Conservation (phyloP, 2,888 invertebrate genomes). For the Syrphus vitripennis region DNA sequence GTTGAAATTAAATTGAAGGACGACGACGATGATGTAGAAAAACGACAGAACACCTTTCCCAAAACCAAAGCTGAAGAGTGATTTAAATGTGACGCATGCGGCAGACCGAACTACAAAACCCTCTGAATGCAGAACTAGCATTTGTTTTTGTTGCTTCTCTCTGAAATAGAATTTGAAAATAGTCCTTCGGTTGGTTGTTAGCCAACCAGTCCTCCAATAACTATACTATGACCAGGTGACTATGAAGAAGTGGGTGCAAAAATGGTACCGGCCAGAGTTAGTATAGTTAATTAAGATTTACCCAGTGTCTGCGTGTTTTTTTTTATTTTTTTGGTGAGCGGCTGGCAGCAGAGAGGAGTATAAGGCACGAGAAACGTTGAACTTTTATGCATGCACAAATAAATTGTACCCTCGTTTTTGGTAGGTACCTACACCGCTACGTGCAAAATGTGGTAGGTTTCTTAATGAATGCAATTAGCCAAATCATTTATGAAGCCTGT, state of each 20-base stretch:
- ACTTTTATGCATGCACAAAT: constrained; percentile 46
- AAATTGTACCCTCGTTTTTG: constrained; percentile 15
- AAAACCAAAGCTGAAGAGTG: constrained; percentile 24
- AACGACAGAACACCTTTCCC: not conserved
- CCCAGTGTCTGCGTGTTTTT: constrained; percentile 49
- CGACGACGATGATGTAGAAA: not conserved
- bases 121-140: constrained; percentile 11
- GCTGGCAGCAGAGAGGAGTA: not conserved
- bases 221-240: constrained; percentile 19
- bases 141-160: constrained; percentile 24
- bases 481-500: constrained; percentile 69
- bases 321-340: not conserved
- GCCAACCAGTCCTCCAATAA: constrained; percentile 61
- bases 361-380: not conserved
- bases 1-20: not conserved
- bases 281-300: constrained; percentile 67
- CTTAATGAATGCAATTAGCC: constrained; percentile 71
- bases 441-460: constrained; percentile 63
- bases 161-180: constrained; percentile 67
- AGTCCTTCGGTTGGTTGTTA: constrained; percentile 59
- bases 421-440: constrained; percentile 32
- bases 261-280: constrained; percentile 29
- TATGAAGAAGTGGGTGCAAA: constrained; percentile 15
- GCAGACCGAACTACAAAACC: constrained; percentile 34
- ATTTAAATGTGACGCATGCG: constrained; percentile 69